These are phyloP conservation scores for Athalia cordata DNA, from an alignment of 2,888 invertebrate genomes.

Conservation along the genomic window DNA sequence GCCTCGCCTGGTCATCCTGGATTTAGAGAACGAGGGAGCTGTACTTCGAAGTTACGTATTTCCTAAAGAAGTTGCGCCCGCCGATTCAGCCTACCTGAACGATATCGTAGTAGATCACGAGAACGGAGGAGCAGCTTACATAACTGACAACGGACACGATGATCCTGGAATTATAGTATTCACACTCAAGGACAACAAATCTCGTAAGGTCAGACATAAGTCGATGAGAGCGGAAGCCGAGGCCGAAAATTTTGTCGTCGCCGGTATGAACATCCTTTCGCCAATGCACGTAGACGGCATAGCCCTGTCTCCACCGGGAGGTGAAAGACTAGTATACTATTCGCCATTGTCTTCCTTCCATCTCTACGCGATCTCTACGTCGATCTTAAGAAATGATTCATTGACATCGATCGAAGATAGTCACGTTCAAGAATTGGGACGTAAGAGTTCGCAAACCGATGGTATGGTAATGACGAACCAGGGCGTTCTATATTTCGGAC, in stretches of 20 bases:
- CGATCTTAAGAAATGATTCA: slow-evolving; percentile 77
- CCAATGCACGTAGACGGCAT: slow-evolving; percentile 83
- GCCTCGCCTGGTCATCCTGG: slow-evolving; percentile 82
- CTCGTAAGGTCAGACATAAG: slow-evolving; percentile 83
- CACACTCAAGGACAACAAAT: slow-evolving; percentile 78
- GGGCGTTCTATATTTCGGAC: slow-evolving; percentile 82
- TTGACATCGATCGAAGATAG: slow-evolving; percentile 64
- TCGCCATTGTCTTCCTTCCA: slow-evolving; percentile 82
- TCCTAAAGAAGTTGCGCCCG: slow-evolving; percentile 77
- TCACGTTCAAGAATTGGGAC: slow-evolving; percentile 78
- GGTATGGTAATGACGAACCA: slow-evolving; percentile 85
- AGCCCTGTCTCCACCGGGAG: slow-evolving; percentile 78
- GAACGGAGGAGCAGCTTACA: slow-evolving; percentile 81
- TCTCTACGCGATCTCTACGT: slow-evolving; percentile 80
- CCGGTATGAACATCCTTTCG: slow-evolving; percentile 76
- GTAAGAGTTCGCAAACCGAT: slow-evolving; percentile 81
- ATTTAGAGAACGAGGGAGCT: slow-evolving; percentile 78
- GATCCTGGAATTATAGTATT: slow-evolving; percentile 86
- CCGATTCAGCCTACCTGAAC: slow-evolving; percentile 79
- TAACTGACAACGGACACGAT: slow-evolving; percentile 81
- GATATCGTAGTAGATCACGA: slow-evolving; percentile 85
- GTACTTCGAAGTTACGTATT: slow-evolving; percentile 77
- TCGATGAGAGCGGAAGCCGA: slow-evolving; percentile 80
- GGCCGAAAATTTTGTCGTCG: slow-evolving; percentile 78
- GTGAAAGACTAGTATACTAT: slow-evolving; percentile 76